Evolutionary conservation across 2,113 vertebrate genomes (phyloP).

Genomic region (Elachura formosa): DNA sequence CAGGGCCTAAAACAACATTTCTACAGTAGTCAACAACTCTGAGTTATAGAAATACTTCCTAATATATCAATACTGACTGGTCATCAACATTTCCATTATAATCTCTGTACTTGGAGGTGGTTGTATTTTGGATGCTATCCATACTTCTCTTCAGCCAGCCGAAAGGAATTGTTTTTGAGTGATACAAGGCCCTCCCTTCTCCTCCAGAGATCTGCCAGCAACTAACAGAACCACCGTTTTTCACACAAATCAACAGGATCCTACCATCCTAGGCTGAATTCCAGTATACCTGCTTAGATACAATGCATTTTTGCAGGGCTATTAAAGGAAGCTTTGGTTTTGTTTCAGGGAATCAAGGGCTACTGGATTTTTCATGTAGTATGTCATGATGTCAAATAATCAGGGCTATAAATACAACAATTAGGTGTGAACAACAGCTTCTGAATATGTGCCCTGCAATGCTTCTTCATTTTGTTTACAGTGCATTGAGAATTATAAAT

Average conservation of each 20-base stretch:
- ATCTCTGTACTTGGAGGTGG: not conserved
- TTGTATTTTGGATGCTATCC: not conserved
- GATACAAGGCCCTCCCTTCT: not conserved
- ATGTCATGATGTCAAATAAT: not conserved
- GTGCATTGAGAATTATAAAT: not conserved
- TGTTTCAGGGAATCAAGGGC: not conserved
- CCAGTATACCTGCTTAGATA: not conserved
- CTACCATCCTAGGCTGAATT: not conserved
- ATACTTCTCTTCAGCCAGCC: not conserved
- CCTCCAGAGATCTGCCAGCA: not conserved
- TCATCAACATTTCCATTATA: not conserved
- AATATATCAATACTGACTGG: not conserved
- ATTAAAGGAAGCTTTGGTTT: not conserved
- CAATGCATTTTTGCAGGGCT: not conserved
- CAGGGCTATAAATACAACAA: not conserved
- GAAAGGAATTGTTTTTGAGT: not conserved
- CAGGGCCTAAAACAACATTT: not conserved
- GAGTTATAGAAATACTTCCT: not conserved
- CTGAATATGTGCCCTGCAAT: not conserved
- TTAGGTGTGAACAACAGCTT: not conserved
- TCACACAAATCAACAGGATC: not conserved
- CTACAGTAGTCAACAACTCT: conserved; percentile 7
- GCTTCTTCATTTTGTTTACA: not conserved
- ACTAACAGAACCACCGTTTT: not conserved
- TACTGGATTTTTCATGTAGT: not conserved